Conservation (phyloP, 2,797 vertebrate genomes). For the Paguma larvata region DNA sequence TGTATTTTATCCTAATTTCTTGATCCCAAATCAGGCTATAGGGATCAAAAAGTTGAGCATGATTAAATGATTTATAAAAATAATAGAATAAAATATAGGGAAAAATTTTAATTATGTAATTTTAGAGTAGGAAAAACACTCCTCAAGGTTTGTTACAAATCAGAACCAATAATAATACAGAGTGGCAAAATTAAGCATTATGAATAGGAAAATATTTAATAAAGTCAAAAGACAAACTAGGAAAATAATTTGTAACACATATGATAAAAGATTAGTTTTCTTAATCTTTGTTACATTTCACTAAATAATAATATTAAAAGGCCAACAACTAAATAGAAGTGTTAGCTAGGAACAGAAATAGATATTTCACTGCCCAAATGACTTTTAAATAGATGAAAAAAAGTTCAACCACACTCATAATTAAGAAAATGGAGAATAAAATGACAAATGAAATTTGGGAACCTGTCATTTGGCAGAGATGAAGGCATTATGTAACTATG, state of each 20-base stretch:
- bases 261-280: neutral
- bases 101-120: neutral
- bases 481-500: neutral
- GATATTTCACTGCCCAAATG: neutral
- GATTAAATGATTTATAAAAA: neutral
- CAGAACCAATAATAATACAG: neutral
- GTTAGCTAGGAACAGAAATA: neutral
- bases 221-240: neutral
- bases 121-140: neutral
- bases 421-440: constrained; percentile 19
- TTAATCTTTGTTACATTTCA: neutral
- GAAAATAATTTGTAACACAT: neutral
- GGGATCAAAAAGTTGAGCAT: neutral
- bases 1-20: neutral
- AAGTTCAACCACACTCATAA: neutral
- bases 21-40: neutral
- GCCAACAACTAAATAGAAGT: neutral
- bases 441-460: neutral
- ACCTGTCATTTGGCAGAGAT: neutral
- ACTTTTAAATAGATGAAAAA: neutral
- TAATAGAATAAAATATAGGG: neutral
- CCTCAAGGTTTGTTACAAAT: neutral
- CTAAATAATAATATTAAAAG: neutral
- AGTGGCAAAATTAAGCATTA: neutral
- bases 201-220: neutral